Base-by-base conservation (phyloP, 2,113 vertebrate genomes). In the Sinocyclocheilus anophthalmus region DNA sequence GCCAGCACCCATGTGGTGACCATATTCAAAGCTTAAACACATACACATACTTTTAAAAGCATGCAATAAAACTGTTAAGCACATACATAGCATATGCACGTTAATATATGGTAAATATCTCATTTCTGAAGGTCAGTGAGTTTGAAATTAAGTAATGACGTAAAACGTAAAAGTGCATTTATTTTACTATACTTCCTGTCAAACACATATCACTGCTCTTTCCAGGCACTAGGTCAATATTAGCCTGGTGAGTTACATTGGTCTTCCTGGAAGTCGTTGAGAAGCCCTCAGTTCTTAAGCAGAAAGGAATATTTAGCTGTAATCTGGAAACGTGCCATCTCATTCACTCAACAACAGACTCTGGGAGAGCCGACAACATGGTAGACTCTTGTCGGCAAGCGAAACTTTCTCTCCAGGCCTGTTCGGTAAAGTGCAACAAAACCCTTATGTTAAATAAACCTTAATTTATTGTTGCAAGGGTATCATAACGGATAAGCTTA, bases 1-100 rank as follows among this genome's bases (percentile, higher is more conserved):
- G 14, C 59, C 59, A n/a, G 79, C 37, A 65, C n/a, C 59, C 79
- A 81, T 67, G 24, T 81, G 79, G 59, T 81, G 79, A 67, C 37
- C 79, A 81, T 26, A 67, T 67, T 81, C 79, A 81, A 3, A 81
- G 59, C 48, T 48, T 26, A 81, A 63, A 67, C 59, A 16, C 33
- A 53, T 70, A 8, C 24, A 70, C 8, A 9, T 57, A 26, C 72
- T 48, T 70, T 84, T 84, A 55, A 75, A 73, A 59, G 33, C 33
- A 26, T 14, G 69, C 33, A 42, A 20, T 33, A 57, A 33, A 83
- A 7, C 5, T 48, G 3, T 48, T 81, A 70, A 22, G 14, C 9
- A 72, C 14, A 70, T 9, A 42, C 22, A 83, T 26, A 26, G 26
- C 26, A 48, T 10, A 26, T 22, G 33, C 24, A 39, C 22, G 12